phyloP scores from a whole-genome alignment of 1,140 invertebrate species.

The Drosophila equinoxialis region DNA sequence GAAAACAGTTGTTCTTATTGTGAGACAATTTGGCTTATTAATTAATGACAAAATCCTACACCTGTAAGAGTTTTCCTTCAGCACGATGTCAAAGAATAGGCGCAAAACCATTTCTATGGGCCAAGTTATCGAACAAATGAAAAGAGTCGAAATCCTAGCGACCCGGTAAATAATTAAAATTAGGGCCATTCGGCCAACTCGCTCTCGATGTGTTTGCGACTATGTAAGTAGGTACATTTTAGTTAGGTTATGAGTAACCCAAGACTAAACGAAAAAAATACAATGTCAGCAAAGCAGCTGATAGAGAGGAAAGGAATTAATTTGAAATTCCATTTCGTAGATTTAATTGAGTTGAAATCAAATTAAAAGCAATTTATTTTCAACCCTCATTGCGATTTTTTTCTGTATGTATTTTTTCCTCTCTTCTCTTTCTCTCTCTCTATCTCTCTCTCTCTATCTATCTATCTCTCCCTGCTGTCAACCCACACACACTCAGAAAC shows the following conservation, averaged over 20 bases:
- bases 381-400: constrained; percentile 80
- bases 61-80: neutral
- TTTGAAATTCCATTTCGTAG: constrained; percentile 82
- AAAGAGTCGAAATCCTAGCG: too few species aligned
- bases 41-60: neutral
- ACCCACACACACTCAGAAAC: constrained; percentile 40
- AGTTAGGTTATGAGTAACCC: neutral
- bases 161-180: too few species aligned
- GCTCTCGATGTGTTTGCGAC: too few species aligned
- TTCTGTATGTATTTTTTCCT: constrained; percentile 16
- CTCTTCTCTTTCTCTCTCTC: constrained; percentile 7
- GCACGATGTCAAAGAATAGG: neutral
- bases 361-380: constrained; percentile 83
- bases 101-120: too few species aligned
- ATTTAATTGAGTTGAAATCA: constrained; percentile 83
- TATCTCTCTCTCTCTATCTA: neutral
- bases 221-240: too few species aligned
- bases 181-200: too few species aligned
- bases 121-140: too few species aligned
- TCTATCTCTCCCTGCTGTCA: constrained; percentile 18
- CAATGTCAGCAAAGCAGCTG: constrained; percentile 35
- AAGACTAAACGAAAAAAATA: constrained; percentile 33
- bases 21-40: constrained; percentile 47
- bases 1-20: constrained; percentile 28
- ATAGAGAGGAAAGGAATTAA: constrained; percentile 68